Base-by-base conservation (phyloP, 2,797 vertebrate genomes). In the Hippopotamyrus pictus region DNA sequence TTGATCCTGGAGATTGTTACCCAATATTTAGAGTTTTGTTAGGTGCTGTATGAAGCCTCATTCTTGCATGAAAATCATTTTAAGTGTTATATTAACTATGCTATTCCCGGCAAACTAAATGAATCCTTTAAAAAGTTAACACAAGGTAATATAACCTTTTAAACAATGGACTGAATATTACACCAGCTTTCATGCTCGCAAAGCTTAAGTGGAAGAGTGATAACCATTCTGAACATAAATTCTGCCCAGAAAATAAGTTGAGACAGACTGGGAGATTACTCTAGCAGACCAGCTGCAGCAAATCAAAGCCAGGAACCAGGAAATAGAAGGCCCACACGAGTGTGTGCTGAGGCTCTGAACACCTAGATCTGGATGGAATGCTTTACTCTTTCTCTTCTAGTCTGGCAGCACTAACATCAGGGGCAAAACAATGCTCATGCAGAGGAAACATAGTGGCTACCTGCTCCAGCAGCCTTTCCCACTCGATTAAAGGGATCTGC, bases 281-380 rank as follows among this genome's bases (percentile, higher is more conserved):
- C 93, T 91, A 94, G 91, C 90, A 11, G 51, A 91, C 93, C 96
- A 96, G 96, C 96, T 97, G 95, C 93, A 94, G 92, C 50, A 92
- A 96, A 95, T 96, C 95, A 96, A 96, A 96, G 94, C 90, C 89
- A 93, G 88, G 62, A 76, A 79, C 84, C 5, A 9, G 46, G 53
- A 88, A 90, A 94, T 91, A 92, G 91, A 93, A 90, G 91, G 82
- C 90, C 14, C 5, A 91, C 91, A 93, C 94, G 93, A 93, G 94
- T 90, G 92, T 87, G 89, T 91, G 92, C 91, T 89, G 91, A 51
- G 91, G 90, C 92, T 92, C 92, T 92, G 92, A 92, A 95, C 96
- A 97, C 96, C 96, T 96, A 96, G 93, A 93, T 91, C 92, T 90
- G 90, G 94, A 95, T 92, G 91, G 90, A 91, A 92, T 90, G 91